Base-by-base conservation (phyloP, 2,113 vertebrate genomes). In the Oryzias melastigma region DNA sequence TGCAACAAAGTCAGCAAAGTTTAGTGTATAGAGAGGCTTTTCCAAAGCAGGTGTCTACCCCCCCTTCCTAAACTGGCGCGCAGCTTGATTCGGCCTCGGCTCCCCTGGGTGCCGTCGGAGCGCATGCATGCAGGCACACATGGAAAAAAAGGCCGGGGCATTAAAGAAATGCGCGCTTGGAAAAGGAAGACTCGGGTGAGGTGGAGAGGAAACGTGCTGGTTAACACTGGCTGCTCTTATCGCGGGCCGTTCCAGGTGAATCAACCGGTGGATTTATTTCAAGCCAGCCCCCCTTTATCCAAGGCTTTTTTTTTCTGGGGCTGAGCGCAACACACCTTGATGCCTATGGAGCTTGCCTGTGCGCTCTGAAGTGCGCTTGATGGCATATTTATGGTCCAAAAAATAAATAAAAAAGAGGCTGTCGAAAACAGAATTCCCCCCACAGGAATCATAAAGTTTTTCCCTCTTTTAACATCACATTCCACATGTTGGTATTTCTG, bases 221-320 rank as follows among this genome's bases (percentile, higher is more conserved):
- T 93, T 95, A 93, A 94, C 94, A 94, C 93, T 87, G 93, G 91
- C 94, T 93, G 93, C 93, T 94, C 94, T 95, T 95, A 95, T 96
- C 94, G 92, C 91, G 87, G 88, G 87, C 92, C 91, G 84, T 90
- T 94, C 93, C 93, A 95, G 91, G 92, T 86, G 89, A 85, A 93
- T 92, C 89, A 83, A 86, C 87, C 84, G 73, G 62, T 77, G 71
- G 54, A 79, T 90, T 91, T 91, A 90, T 90, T 92, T 89, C 87
- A 77, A 76, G 62, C 78, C 82, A 82, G 42, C 78, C 89, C 89
- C 85, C 47, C 88, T 85, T 18, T 13, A 16, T 17, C 43, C 52
- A 3, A 35, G 44, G 87, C 51, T 27, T 27, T 27, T 27, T 27
- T 27, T 27, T 27, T 69, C 69, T 50, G 66, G 55, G 64, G 73